Percentiles rank a stretch among this genome's conserved stretches.
Evolutionary conservation across 1,140 invertebrate species (phyloP).

Genomic region (Drosophila kohkoa): DNA sequence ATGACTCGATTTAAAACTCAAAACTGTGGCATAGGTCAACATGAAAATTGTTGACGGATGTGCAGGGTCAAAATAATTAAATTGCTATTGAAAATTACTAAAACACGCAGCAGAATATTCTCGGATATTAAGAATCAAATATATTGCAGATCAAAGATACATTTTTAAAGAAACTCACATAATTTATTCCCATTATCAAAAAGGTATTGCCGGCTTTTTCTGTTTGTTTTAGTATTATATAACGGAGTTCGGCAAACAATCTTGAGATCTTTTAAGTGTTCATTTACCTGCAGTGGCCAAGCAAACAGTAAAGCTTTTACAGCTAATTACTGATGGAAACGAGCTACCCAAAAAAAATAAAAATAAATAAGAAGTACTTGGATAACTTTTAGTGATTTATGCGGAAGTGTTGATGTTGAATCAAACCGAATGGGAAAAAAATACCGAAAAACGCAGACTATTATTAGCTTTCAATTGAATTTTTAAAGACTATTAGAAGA

Average conservation of each 20-base stretch:
- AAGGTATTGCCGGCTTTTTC: no score
- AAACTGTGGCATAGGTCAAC: constrained; percentile 61
- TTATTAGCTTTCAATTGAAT: no score
- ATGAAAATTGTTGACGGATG: constrained; percentile 33
- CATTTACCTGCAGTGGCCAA: constrained; percentile 12
- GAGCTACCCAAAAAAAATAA: background rate
- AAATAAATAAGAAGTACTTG: background rate
- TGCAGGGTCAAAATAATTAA: no score
- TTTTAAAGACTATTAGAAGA: no score
- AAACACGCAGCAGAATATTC: no score
- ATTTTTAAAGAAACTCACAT: no score
- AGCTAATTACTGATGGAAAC: background rate
- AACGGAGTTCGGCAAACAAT: background rate
- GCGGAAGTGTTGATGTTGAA: background rate
- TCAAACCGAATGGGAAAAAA: background rate
- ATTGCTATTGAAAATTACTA: no score
- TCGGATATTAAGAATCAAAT: no score
- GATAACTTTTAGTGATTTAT: background rate
- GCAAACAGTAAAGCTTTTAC: constrained; percentile 1
- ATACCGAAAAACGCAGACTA: background rate
- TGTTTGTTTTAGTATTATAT: no score
- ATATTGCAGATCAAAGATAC: no score
- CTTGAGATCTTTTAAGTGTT: constrained; percentile 1
- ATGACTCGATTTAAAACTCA: constrained; percentile 64
- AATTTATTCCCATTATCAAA: no score